phyloP scores from a whole-genome alignment of 2,113 vertebrate species.

The Elephas maximus region DNA sequence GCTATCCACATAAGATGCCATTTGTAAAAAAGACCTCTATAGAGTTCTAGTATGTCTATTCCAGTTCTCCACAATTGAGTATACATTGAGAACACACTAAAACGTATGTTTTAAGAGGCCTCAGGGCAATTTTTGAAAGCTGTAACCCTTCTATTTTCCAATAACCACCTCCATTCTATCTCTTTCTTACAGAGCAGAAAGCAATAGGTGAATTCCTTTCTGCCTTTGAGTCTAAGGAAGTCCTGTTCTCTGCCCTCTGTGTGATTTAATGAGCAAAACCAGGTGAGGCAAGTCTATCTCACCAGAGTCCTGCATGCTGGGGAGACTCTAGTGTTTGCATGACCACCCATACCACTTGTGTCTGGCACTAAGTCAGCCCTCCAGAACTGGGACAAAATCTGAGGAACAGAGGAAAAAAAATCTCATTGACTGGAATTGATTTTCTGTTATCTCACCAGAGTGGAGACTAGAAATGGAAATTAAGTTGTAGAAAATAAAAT shows the following conservation, averaged over 20 bases:
- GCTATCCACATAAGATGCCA: not conserved
- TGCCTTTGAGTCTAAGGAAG: not conserved
- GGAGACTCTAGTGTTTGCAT: accelerated
- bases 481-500: constrained; percentile 7
- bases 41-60: not conserved
- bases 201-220: not conserved
- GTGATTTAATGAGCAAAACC: not conserved
- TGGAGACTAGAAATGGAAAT: not conserved
- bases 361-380: not conserved
- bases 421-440: not conserved
- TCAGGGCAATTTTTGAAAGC: not conserved
- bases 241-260: not conserved
- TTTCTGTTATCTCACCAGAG: constrained; percentile 15
- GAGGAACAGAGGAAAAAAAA: not conserved
- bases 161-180: not conserved
- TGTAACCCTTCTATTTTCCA: not conserved
- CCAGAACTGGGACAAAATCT: not conserved
- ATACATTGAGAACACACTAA: not conserved
- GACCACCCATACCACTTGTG: not conserved
- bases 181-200: not conserved
- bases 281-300: not conserved
- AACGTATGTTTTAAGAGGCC: not conserved
- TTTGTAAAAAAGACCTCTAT: not conserved
- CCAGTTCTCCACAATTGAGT: not conserved
- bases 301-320: not conserved